Percentiles rank a stretch among this genome's conserved stretches.
Conservation (phyloP, 2,797 vertebrate genomes). For the Peromyscus attwateri region DNA sequence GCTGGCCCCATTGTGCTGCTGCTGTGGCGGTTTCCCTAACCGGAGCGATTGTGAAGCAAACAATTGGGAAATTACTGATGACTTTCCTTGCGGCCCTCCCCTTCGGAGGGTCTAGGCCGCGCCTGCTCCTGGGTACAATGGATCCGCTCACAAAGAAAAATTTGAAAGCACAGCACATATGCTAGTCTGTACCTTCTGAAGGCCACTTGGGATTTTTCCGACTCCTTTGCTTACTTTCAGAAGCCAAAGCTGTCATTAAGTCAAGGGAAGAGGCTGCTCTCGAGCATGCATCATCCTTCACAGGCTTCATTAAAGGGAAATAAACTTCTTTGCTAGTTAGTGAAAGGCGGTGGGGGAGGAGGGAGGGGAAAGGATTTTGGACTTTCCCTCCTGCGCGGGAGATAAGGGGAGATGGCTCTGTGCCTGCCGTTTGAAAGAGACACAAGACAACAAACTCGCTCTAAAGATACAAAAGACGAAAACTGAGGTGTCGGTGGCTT, state of each 20-base stretch:
- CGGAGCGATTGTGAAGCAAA: neutral
- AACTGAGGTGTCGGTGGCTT: neutral
- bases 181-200: constrained; percentile 27
- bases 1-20: neutral
- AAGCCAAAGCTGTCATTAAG: constrained; percentile 66
- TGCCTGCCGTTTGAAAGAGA: constrained; percentile 1
- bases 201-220: constrained; percentile 52
- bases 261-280: constrained; percentile 68
- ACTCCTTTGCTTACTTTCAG: constrained; percentile 67
- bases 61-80: neutral
- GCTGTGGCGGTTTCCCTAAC: neutral
- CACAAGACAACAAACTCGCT: neutral
- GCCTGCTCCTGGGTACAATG: constrained; percentile 45
- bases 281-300: constrained; percentile 71
- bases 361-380: neutral
- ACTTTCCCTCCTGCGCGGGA: constrained; percentile 36
- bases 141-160: constrained; percentile 53
- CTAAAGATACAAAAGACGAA: constrained; percentile 40
- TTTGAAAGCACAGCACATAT: constrained; percentile 63
- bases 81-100: neutral
- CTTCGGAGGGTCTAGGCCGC: neutral
- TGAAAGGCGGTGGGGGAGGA: constrained; percentile 39
- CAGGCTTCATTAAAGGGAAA: constrained; percentile 78
- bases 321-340: constrained; percentile 69
- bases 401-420: constrained; percentile 16